phyloP scores from a whole-genome alignment of 2,888 invertebrate genomes.

The Lordiphosa fenestrarum region DNA sequence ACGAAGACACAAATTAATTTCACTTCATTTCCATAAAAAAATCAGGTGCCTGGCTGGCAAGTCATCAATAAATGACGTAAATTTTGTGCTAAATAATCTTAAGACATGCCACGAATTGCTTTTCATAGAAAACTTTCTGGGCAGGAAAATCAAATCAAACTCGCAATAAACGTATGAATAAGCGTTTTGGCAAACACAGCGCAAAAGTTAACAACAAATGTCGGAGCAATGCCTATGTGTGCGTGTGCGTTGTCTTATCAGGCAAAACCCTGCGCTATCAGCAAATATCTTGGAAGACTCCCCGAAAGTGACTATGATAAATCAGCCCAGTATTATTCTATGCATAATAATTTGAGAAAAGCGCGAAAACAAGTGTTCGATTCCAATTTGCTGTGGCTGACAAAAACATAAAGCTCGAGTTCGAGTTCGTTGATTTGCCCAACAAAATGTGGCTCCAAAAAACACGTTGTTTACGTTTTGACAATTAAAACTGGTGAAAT shows the following conservation, averaged over 20 bases:
- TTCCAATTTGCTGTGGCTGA: constrained; percentile 40
- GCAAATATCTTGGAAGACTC: constrained; percentile 59
- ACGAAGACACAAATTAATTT: constrained; percentile 46
- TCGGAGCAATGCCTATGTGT: constrained; percentile 28
- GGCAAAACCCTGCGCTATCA: constrained; percentile 49
- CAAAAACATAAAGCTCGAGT: constrained; percentile 12
- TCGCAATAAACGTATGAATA: constrained; percentile 42
- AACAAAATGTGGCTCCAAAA: constrained; percentile 3
- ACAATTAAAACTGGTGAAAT: constrained; percentile 51
- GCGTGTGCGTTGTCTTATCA: constrained; percentile 43
- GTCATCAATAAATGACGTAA: constrained; percentile 12
- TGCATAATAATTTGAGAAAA: constrained; percentile 16
- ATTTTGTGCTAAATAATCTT: constrained; percentile 18
- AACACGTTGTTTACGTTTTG: constrained; percentile 70
- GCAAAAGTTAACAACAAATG: constrained; percentile 39
- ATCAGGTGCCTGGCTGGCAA: constrained; percentile 20
- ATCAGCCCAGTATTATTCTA: constrained; percentile 11
- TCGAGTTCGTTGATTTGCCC: constrained; percentile 34
- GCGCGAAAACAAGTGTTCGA: constrained; percentile 26
- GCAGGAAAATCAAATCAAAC: constrained; percentile 24
- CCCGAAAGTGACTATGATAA: constrained; percentile 26
- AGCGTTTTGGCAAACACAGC: constrained; percentile 26
- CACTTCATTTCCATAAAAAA: constrained; percentile 41
- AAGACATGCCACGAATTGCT: constrained; percentile 19
- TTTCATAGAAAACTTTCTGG: constrained; percentile 22